Evolutionary conservation across 1,140 invertebrate genomes (phyloP).

Genomic region (Caerostris extrusa): DNA sequence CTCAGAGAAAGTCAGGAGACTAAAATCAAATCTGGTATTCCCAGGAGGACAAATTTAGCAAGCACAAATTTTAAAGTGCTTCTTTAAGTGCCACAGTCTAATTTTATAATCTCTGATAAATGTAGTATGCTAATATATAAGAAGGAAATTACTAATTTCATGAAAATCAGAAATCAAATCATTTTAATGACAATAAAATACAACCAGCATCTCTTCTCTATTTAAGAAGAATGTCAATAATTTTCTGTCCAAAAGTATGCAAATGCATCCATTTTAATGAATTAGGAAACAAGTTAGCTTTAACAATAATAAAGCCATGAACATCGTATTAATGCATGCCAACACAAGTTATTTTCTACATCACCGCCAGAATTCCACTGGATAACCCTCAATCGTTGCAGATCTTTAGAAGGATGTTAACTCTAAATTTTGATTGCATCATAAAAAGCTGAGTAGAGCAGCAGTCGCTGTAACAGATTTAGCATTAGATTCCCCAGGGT

Average conservation of each 20-base stretch:
- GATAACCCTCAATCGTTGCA: background rate
- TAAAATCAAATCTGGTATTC: background rate
- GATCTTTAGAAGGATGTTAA: background rate
- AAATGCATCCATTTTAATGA: background rate
- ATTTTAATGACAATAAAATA: too few relatives aligned
- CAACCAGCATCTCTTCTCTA: too few relatives aligned
- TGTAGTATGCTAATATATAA: too few relatives aligned
- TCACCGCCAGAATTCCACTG: background rate
- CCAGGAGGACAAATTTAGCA: constrained; percentile 13
- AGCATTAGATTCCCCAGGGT: too few relatives aligned
- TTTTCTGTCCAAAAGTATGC: background rate
- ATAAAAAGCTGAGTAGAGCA: background rate
- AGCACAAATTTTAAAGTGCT: constrained; percentile 6
- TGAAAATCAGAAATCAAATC: too few relatives aligned
- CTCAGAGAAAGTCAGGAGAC: background rate
- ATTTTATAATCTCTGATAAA: background rate
- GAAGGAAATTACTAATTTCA: too few relatives aligned
- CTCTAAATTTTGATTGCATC: background rate
- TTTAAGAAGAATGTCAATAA: background rate
- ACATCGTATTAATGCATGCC: background rate
- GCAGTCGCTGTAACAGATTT: background rate
- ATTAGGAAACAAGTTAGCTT: background rate
- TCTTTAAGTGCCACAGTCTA: background rate
- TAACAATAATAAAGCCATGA: constrained; percentile 4
- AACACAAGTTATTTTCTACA: background rate